These are phyloP conservation scores for Harpagoxenus sublaevis DNA, from an alignment of 2,888 invertebrate genomes.

Conservation along the genomic window DNA sequence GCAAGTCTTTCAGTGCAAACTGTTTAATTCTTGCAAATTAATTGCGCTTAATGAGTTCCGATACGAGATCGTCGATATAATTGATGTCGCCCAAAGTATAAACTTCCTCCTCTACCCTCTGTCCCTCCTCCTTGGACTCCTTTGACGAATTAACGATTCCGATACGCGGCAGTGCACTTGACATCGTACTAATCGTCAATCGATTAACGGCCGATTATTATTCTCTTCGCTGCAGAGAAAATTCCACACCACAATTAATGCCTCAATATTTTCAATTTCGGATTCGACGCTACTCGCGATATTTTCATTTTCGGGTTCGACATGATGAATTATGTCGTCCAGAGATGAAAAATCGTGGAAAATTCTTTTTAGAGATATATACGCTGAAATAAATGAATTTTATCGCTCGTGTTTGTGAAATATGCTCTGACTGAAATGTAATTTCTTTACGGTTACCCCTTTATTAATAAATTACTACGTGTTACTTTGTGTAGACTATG, in stretches of 20 bases:
- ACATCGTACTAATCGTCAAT: constrained; percentile 52
- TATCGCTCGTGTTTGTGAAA: no score
- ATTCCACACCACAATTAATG: constrained; percentile 28
- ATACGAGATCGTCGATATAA: constrained; percentile 13
- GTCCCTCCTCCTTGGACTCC: not conserved
- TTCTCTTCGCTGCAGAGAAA: constrained; percentile 15
- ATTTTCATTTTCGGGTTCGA: constrained; percentile 2
- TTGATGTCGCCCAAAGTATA: constrained; percentile 23
- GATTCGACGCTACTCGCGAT: not conserved
- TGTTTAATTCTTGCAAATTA: constrained; percentile 59
- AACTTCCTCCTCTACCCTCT: not conserved
- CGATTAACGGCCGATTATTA: constrained; percentile 37
- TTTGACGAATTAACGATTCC: constrained; percentile 59
- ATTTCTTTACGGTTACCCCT: constrained; percentile 9
- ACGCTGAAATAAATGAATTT: not conserved
- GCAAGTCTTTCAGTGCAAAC: constrained; percentile 16
- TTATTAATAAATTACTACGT: constrained; percentile 6
- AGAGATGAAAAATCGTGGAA: not conserved
- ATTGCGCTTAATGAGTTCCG: constrained; percentile 49
- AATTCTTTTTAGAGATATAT: constrained; percentile 1
- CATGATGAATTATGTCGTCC: not conserved
- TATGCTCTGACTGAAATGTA: not conserved
- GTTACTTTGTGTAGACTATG: not conserved
- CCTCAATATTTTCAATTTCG: not conserved
- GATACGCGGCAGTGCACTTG: constrained; percentile 31